These are phyloP conservation scores for Stomatorhinus ivindoensis DNA, from an alignment of 2,113 vertebrate genomes.

Conservation along the genomic window DNA sequence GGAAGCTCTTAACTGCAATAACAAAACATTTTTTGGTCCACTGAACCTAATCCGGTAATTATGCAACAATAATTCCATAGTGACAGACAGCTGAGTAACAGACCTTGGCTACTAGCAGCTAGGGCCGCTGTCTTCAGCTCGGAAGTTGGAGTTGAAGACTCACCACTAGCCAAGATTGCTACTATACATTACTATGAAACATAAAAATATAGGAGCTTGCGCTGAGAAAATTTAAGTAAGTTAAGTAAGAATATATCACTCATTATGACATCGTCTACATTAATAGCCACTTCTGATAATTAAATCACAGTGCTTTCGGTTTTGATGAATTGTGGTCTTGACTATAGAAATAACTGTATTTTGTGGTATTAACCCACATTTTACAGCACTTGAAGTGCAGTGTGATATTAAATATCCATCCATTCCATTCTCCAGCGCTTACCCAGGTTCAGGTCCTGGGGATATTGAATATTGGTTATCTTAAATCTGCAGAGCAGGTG, in stretches of 20 bases:
- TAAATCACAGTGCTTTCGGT: neutral
- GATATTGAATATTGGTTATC: neutral
- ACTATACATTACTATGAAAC: neutral
- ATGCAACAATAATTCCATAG: neutral
- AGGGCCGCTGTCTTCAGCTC: neutral
- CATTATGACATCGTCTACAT: neutral
- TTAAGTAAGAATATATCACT: neutral
- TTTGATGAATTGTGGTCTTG: neutral
- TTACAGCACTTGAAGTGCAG: neutral
- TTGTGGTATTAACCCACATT: neutral
- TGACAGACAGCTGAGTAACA: neutral
- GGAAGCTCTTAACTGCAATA: neutral
- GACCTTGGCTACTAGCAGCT: neutral
- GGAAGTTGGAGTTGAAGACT: neutral
- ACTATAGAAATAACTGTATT: neutral
- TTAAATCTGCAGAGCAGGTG: neutral
- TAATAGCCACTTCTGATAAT: neutral
- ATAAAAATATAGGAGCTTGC: neutral
- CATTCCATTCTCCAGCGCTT: neutral
- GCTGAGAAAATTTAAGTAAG: neutral
- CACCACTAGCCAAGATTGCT: neutral
- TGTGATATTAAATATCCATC: neutral
- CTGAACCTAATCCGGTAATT: neutral
- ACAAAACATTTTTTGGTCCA: neutral
- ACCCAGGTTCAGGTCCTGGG: neutral